Base-by-base conservation (phyloP, 2,113 vertebrate genomes). In the Pleuronectes platessa region DNA sequence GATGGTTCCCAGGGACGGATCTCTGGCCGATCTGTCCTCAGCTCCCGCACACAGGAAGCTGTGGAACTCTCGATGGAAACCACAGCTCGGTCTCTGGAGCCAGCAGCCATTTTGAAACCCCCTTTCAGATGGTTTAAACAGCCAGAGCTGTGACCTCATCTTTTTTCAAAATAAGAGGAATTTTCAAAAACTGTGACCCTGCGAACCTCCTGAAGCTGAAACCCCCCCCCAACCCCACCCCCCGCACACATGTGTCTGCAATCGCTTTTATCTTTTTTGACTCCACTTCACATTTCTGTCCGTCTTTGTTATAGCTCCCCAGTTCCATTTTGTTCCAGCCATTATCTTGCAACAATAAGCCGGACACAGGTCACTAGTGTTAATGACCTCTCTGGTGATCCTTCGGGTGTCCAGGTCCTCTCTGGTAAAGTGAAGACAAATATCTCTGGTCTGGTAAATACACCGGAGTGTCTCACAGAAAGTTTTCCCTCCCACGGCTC, bases 1-100 rank as follows among this genome's bases (percentile, higher is more conserved):
- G 86, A 88, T 82, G 77, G 76, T 77, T 83, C 76, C 73, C 81
- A 81, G 89, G 76, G 79, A 88, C 80, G 78, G 81, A 80, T 82
- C 79, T 76, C 86, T 83, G 89, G 85, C 82, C 20, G 13, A 77
- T 71, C 74, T 85, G 81, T 60, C 84, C 85, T 81, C 77, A 77
- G 78, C 62, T 79, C 45, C 78, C 71, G 63, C 74, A 68, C 51
- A 24, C 65, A 80, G 72, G 45, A 83, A 87, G 84, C 81, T 83
- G 83, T 61, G 85, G 71, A 86, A 72, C 58, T 68, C 76, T 58
- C 13, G 17, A 64, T 71, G 24, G 31, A 86, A 90, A 83, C 76
- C 83, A 71, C 88, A 85, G 64, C 47, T 17, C 60, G 2, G 62
- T 71, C 76, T 83, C 64, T 42, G 71, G 71, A 85, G 78, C 82